Conservation (phyloP, 2,888 invertebrate genomes). For the Polietes domitor region DNA sequence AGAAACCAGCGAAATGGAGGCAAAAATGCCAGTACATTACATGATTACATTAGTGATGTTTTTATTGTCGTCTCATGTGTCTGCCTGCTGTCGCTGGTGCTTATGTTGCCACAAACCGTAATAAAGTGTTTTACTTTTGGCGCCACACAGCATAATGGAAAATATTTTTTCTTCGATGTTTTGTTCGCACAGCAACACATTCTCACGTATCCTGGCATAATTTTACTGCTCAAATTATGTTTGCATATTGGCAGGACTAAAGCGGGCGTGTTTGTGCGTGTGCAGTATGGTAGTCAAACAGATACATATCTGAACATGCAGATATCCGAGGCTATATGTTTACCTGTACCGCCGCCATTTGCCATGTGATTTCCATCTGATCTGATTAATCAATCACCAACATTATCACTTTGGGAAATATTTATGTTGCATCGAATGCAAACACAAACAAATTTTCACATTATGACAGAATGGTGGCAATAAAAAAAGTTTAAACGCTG, state of each 20-base stretch:
- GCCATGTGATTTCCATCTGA: constrained; percentile 30
- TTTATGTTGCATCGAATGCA: not conserved
- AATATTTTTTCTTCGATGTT: not conserved
- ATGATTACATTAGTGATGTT: not conserved
- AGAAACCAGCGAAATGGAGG: too few relatives aligned
- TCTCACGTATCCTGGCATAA: not conserved
- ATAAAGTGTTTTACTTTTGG: not conserved
- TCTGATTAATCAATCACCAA: constrained; percentile 21
- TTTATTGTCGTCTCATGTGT: not conserved
- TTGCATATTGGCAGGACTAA: not conserved
- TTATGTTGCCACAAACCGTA: not conserved
- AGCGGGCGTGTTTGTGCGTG: not conserved
- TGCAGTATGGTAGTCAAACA: not conserved
- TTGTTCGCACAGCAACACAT: not conserved
- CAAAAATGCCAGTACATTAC: not conserved
- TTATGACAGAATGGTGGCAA: not conserved
- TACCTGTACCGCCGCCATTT: not conserved
- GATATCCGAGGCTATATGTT: not conserved
- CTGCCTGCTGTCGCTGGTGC: not conserved
- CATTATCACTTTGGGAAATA: constrained; percentile 15
- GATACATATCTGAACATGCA: not conserved
- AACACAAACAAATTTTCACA: not conserved
- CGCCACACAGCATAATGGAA: not conserved
- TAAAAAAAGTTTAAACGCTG: not conserved
- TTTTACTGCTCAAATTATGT: not conserved